These are phyloP conservation scores for Ctenopoma multispine DNA, from an alignment of 2,797 vertebrate genomes.

Conservation along the genomic window DNA sequence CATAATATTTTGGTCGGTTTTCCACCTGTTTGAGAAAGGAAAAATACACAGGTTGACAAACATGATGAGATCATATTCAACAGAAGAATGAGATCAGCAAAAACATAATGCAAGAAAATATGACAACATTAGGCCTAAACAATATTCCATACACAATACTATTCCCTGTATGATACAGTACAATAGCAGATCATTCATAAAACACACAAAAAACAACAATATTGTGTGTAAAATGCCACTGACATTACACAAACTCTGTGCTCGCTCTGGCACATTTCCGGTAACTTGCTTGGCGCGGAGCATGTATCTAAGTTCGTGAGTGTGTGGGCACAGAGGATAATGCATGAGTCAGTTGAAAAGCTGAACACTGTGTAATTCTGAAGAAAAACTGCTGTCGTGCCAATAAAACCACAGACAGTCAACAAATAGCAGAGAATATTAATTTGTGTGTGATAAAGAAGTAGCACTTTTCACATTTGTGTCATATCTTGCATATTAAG, in stretches of 20 bases:
- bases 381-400: constrained; percentile 59
- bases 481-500: too few relatives aligned
- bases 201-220: not conserved
- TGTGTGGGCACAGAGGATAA: constrained; percentile 44
- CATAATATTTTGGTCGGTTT: constrained; percentile 98
- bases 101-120: not conserved
- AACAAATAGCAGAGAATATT: constrained; percentile 47
- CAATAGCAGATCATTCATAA: not conserved
- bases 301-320: not conserved
- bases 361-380: constrained; percentile 44
- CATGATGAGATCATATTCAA: not conserved
- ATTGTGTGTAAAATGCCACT: not conserved
- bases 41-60: constrained; percentile 23
- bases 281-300: not conserved
- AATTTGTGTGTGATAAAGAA: constrained; percentile 19
- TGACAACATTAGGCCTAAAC: not conserved
- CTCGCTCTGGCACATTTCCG: constrained; percentile 6
- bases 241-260: not conserved
- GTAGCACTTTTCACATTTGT: not conserved
- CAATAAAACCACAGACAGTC: constrained; percentile 64
- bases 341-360: constrained; percentile 61
- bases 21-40: constrained; percentile 87
- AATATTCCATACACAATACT: not conserved
- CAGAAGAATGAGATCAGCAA: not conserved
- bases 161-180: not conserved